phyloP scores from a whole-genome alignment of 2,113 vertebrate genomes.

The Sebastes fasciatus region DNA sequence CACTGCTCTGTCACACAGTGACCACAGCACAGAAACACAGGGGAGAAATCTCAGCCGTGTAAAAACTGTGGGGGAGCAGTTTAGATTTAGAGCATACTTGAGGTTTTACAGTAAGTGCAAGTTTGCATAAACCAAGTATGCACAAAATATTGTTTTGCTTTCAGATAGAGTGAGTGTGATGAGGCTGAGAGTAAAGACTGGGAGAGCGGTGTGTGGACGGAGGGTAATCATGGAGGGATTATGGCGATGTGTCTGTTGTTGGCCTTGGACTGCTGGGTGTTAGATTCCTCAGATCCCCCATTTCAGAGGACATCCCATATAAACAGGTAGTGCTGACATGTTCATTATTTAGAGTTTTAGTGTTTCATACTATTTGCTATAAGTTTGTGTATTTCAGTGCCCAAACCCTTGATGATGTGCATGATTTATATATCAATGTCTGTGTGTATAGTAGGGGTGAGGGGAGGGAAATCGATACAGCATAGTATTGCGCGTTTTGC shows the following conservation, averaged over 20 bases:
- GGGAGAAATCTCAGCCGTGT: constrained; percentile 13
- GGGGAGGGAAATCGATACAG: too few relatives aligned
- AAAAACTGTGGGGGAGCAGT: constrained; percentile 35
- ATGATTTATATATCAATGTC: background rate
- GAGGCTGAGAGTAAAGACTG: constrained; percentile 17
- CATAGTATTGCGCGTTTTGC: too few relatives aligned
- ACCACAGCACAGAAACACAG: background rate
- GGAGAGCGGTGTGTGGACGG: constrained; percentile 20
- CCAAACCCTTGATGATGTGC: background rate
- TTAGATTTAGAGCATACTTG: constrained; percentile 69
- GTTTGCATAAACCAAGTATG: constrained; percentile 68
- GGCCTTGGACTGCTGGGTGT: constrained; percentile 44
- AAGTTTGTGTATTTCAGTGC: background rate
- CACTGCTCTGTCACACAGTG: constrained; percentile 20
- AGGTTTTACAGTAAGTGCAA: constrained; percentile 74
- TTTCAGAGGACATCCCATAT: constrained; percentile 5
- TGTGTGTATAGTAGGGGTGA: background rate
- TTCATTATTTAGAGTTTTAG: background rate
- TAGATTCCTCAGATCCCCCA: constrained; percentile 49
- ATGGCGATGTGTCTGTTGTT: constrained; percentile 31
- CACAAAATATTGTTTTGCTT: constrained; percentile 60
- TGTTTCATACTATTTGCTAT: background rate
- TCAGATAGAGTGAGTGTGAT: constrained; percentile 21
- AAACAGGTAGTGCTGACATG: constrained; percentile 19
- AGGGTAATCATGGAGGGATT: constrained; percentile 37